Evolutionary conservation across 2,888 invertebrate genomes (phyloP), one percentile per base, ranked within the genome.

Genomic region (Thymelicus sylvestris): DNA sequence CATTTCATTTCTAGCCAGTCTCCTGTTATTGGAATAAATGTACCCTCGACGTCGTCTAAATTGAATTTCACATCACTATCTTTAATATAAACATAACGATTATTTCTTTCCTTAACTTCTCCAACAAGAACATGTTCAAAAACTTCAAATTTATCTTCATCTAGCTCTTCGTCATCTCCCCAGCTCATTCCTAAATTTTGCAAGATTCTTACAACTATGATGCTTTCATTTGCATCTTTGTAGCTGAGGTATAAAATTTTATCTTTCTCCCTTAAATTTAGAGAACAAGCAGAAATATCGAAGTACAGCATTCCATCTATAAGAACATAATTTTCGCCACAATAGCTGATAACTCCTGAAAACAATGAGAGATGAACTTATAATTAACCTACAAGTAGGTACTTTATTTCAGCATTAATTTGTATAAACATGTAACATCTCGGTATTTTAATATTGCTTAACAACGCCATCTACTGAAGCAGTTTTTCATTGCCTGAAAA

Each of bases 1-100:
- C 95, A 95, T 72, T 94, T 94, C 52, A 97, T 80, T 81, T 95
- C 94, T 24, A 97, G 80, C 93, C 96, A 96, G 84, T 97, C 97
- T 2, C 97, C 97, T 74, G 94, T 89, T 19, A 95, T 86, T 1
- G 97, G 97, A 55, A 96, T 84, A 83, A 97, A 96, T 66, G 95
- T 95, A 3, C 95, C 94, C 75, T 92, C 87, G 0, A 96, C 94
- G 63, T 93, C 85, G 81, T 97, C 95, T 64, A 97, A 87, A 80
- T 95, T 93, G 65, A 97, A 90, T 68, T 86, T 91, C n/a, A 96
- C 80, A 70, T 95, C 91, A 77, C 88, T 91, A 12, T 95, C 94
- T 67, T 94, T 94, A 0, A 96, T 91, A 63, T 81, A 83, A 1
- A 94, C 88, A 72, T 79, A 72, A 5, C 93, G 83, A n/a, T 89